Evolutionary conservation across 2,888 invertebrate species (phyloP).

Genomic region (Alcis repandata): DNA sequence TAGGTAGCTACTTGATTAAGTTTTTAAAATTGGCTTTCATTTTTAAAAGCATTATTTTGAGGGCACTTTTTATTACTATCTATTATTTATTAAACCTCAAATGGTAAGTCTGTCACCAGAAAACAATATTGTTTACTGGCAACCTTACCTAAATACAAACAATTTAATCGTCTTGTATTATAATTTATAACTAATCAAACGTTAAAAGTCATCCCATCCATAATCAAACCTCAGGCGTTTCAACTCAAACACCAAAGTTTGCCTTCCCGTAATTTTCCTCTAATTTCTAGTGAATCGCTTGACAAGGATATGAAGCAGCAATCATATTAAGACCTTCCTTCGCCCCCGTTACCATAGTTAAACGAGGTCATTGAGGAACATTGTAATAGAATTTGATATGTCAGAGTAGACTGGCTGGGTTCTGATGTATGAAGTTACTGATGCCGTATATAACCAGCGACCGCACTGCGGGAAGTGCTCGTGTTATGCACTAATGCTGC

Average conservation of each 20-base stretch:
- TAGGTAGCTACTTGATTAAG: no score
- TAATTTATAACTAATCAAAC: neutral
- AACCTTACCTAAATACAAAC: no score
- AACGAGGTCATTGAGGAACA: slow-evolving; percentile 20
- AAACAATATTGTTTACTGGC: no score
- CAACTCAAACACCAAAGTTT: slow-evolving; percentile 55
- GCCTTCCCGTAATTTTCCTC: slow-evolving; percentile 54
- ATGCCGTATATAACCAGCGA: slow-evolving; percentile 45
- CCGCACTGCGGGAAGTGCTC: slow-evolving; percentile 49
- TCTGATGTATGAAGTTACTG: slow-evolving; percentile 52
- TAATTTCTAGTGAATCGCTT: slow-evolving; percentile 61
- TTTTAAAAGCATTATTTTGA: no score
- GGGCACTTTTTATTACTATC: no score
- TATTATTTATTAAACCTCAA: no score
- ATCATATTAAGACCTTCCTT: slow-evolving; percentile 41
- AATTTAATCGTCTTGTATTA: no score
- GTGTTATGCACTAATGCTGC: slow-evolving; percentile 50
- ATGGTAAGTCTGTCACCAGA: no score
- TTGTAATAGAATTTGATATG: slow-evolving; percentile 45
- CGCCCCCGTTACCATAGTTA: slow-evolving; percentile 1
- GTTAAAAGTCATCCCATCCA: slow-evolving; percentile 36
- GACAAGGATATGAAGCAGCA: slow-evolving; percentile 54
- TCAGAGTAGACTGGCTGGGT: slow-evolving; percentile 43
- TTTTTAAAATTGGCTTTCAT: no score
- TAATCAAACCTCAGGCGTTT: slow-evolving; percentile 31